Conservation (phyloP, 2,888 invertebrate species). For the Gymnoscelis rufifasciata region DNA sequence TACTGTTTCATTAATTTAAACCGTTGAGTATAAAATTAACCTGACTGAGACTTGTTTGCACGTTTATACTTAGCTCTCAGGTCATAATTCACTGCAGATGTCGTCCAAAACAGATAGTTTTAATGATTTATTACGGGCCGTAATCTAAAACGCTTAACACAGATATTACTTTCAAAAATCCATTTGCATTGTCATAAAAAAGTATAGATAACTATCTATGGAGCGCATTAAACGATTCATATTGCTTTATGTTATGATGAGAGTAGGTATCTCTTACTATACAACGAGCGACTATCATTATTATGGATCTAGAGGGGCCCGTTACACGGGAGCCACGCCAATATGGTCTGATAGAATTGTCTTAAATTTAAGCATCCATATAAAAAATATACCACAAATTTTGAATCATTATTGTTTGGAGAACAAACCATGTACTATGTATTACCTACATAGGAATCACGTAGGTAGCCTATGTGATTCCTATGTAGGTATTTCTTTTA, state of each 20-base stretch:
- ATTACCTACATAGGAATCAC: no score
- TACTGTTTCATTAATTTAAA: no score
- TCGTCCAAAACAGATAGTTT: conserved; percentile 33
- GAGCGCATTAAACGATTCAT: conserved; percentile 63
- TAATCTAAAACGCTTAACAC: conserved; percentile 48
- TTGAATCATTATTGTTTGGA: no score
- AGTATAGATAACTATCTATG: conserved; percentile 62
- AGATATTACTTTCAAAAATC: conserved; percentile 66
- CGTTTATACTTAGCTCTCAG: conserved; percentile 4
- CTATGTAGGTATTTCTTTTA: no score
- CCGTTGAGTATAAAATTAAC: background rate
- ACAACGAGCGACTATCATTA: conserved; percentile 46
- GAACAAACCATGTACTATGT: no score
- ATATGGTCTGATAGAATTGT: conserved; percentile 1
- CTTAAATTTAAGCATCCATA: no score
- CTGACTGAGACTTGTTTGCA: conserved; percentile 22
- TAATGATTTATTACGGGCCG: conserved; percentile 45
- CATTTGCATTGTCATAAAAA: conserved; percentile 69
- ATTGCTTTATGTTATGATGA: conserved; percentile 55
- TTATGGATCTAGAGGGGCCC: conserved; percentile 56
- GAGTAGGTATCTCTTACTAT: conserved; percentile 30
- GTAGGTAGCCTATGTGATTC: no score
- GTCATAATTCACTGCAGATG: conserved; percentile 24
- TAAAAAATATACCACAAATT: no score
- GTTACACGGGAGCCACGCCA: conserved; percentile 38